Base-by-base conservation (phyloP, 2,888 invertebrate genomes). In the Dermolepida albohirtum region DNA sequence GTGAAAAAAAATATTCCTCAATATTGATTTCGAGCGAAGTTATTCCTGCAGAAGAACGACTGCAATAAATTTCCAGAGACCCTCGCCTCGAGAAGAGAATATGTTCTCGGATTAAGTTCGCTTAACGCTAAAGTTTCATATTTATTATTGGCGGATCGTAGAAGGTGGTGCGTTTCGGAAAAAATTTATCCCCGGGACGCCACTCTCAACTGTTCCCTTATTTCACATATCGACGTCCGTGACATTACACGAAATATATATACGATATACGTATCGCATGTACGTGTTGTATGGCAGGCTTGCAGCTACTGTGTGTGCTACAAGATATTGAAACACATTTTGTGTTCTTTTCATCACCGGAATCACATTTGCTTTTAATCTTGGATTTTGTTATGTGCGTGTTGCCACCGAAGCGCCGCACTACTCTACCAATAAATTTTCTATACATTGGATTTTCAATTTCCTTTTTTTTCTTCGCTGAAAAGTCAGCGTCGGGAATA, bases 41-140 rank as follows among this genome's bases (percentile, higher is more conserved):
- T 40, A 40, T 54, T 54, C 40, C 54, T 54, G 54, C 54, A 54
- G 54, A 54, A 54, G 40, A 54, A 16, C 54, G 54, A 54, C 40
- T 54, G 54, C 54, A 54, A 54, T 54, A 54, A 54, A 54, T 54
- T 54, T 34, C 52, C 12, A 6, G 54, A 54, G 54, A 54, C 54
- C 54, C 54, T 54, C 39, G n/a, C 14, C 11, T 17, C 7, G 17
- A 16, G 40, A 54, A 54, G 54, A 16, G 54, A 54, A 54, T 54
- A 41, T 54, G 54, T 54, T 54, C 29, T 17, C 54, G 54, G 54
- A 54, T 54, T 54, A 54, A 54, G 54, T 54, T 54, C 54, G 54
- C 40, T 54, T 54, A 54, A 54, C 41, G 40, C 54, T 54, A 54
- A 54, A 54, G 54, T 54, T 54, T 40, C 54, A 54, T 54, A 54